Base-by-base conservation (phyloP, 2,888 invertebrate genomes). In the Eupithecia tripunctaria region DNA sequence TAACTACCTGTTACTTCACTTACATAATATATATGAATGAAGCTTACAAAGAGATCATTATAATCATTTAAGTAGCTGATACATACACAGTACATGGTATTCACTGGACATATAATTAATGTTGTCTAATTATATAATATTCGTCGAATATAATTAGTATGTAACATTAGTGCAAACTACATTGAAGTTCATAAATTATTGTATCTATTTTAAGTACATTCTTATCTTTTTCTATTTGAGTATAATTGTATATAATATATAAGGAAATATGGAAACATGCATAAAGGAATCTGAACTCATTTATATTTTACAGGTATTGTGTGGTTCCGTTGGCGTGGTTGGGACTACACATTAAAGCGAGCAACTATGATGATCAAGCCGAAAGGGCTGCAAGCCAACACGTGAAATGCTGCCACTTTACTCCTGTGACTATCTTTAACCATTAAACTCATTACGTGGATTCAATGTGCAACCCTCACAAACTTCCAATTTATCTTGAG, bases 261-360 rank as follows among this genome's bases (percentile, higher is more conserved):
- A 41, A 41, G 15, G 1, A 38, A 38, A 38, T 3, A 47, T 51
- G 21, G 1, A 38, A 38, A 38, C 1, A 47, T 51, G 21, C n/a
- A 21, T 3, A 21, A 51, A 2, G 21, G 21, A 51, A 51, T 21
- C 8, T 21, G 10, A 51, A 51, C 47, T n/a, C 51, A 59, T 27
- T 8, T 38, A 27, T 1, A n/a, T 76, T 82, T 85, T 88, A 76
- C 89, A 97, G 97, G 97, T 78, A 98, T 98, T 81, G 98, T 98
- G 8, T 98, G 98, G 98, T 98, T 98, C 96, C 97, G 98, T 84
- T 98, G 98, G 98, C 96, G 98, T 91, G 98, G 98, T 70, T 98
- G 98, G 98, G 98, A 98, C 91, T 98, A 98, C 93, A 98, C 98
- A 25, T 92, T 98, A 78, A 98, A 98, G 91, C 96, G 96, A 83